Percentiles rank a stretch among this genome's conserved stretches.
These are phyloP conservation scores for Eristalinus aeneus DNA, from an alignment of 2,888 invertebrate genomes.

Conservation along the genomic window DNA sequence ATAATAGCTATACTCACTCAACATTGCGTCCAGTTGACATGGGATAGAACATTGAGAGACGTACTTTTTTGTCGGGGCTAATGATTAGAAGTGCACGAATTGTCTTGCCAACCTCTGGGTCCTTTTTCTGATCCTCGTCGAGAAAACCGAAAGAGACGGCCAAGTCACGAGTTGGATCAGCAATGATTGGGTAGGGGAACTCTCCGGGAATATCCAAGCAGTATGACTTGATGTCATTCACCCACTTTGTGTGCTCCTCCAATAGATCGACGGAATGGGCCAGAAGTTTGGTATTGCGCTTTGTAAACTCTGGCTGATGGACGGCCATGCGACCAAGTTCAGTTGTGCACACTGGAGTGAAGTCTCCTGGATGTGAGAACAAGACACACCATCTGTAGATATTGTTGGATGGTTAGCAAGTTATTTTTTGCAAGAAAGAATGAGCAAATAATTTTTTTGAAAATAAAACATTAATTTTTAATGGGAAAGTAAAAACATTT, in stretches of 20 bases:
- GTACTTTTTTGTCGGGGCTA: slow-evolving; percentile 89
- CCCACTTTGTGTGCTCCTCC: slow-evolving; percentile 89
- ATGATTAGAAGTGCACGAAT: slow-evolving; percentile 90
- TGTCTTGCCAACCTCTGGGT: slow-evolving; percentile 85
- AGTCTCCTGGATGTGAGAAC: slow-evolving; percentile 94
- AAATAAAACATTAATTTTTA: too few species aligned
- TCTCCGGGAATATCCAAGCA: slow-evolving; percentile 86
- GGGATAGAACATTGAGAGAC: slow-evolving; percentile 91
- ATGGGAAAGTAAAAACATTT: too few species aligned
- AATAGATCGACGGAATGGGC: slow-evolving; percentile 91
- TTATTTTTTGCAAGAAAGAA: too few species aligned
- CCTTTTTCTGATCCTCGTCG: slow-evolving; percentile 86
- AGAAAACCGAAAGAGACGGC: slow-evolving; percentile 90
- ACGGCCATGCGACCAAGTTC: slow-evolving; percentile 90
- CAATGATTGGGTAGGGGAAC: slow-evolving; percentile 91
- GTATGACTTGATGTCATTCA: slow-evolving; percentile 87
- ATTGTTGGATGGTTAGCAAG: too few species aligned
- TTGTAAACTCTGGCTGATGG: slow-evolving; percentile 85
- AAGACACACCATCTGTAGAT: slow-evolving; percentile 93
- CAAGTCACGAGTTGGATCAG: slow-evolving; percentile 87
- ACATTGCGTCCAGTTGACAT: slow-evolving; percentile 93
- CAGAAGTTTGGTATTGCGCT: slow-evolving; percentile 87
- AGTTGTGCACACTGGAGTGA: slow-evolving; percentile 94
- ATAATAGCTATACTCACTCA: slow-evolving; percentile 83
- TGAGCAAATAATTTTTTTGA: too few species aligned